Percentiles rank a stretch among this genome's conserved stretches.
These are phyloP conservation scores for Piezodorus guildinii DNA, from an alignment of 1,140 invertebrate genomes.

Conservation along the genomic window DNA sequence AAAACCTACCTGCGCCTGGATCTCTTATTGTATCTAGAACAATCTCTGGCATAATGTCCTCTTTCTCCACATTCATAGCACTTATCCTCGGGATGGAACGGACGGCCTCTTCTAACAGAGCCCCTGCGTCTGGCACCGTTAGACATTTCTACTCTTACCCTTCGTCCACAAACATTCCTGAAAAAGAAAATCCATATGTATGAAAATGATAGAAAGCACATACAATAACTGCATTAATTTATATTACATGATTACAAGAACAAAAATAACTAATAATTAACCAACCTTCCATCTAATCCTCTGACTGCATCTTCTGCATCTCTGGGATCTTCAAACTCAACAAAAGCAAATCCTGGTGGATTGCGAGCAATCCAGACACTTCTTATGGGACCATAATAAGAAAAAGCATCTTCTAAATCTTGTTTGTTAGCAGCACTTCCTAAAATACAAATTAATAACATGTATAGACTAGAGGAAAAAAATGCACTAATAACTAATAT, in stretches of 20 bases:
- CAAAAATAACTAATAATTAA: too few relatives aligned
- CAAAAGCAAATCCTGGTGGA: constrained; percentile 87
- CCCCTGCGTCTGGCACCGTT: constrained; percentile 62
- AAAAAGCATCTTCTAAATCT: constrained; percentile 86
- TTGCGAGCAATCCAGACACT: constrained; percentile 94
- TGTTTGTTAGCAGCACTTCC: constrained; percentile 69
- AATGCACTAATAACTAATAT: background rate
- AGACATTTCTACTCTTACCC: constrained; percentile 85
- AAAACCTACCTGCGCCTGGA: constrained; percentile 41
- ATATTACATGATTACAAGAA: too few relatives aligned
- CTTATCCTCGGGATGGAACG: constrained; percentile 69
- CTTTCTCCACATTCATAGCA: constrained; percentile 87
- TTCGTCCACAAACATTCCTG: constrained; percentile 72
- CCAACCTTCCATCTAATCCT: constrained; percentile 53
- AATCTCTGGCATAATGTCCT: constrained; percentile 85
- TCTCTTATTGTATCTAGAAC: constrained; percentile 48
- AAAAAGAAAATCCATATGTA: background rate
- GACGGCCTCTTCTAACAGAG: constrained; percentile 42
- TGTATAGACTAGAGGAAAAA: too few relatives aligned
- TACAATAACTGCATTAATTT: too few relatives aligned
- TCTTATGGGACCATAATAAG: constrained; percentile 82
- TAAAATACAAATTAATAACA: constrained; percentile 16
- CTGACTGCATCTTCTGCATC: constrained; percentile 88
- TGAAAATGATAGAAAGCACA: background rate
- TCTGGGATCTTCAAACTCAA: constrained; percentile 81